These are phyloP conservation scores for rat (Rattus norvegicus) DNA, from an alignment of 2,113 vertebrate genomes.

Conservation along the genomic window GRCr8 NC_086026.1:118744501-118745000, in stretches of 20 bases:
- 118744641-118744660: background rate
- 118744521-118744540: background rate
- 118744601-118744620: background rate
- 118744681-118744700: background rate
- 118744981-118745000: background rate
- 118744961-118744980: background rate
- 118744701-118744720: background rate
- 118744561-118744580: background rate
- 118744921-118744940: background rate
- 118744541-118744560: background rate
- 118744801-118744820: background rate
- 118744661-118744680: background rate
- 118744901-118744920: background rate
- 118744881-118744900: background rate
- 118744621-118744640: background rate
- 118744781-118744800: background rate
- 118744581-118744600: background rate
- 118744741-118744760: background rate
- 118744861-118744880: background rate
- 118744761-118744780: background rate
- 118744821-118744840: background rate
- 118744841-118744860: rapidly evolving
- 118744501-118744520: conserved; percentile 88
- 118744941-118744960: background rate
- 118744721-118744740: background rate